These are phyloP conservation scores for Sarcophaga peregrina DNA, from an alignment of 1,140 invertebrate species.

Conservation along the genomic window DNA sequence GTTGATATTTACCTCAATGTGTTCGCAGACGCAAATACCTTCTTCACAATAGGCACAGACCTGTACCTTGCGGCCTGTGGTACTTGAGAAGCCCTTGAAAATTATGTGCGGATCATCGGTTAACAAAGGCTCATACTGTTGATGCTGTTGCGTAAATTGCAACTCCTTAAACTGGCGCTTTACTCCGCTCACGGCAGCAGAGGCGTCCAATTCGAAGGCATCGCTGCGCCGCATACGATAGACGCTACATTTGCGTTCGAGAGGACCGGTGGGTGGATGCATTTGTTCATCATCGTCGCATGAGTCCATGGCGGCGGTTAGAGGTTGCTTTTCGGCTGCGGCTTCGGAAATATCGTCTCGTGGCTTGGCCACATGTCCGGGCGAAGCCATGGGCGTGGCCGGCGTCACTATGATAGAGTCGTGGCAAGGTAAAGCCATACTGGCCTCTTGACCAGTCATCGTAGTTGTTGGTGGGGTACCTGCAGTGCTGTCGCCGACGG, in stretches of 20 bases:
- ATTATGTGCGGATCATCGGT: constrained; percentile 61
- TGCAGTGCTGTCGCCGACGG: constrained; percentile 51
- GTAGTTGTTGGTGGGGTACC: constrained; percentile 47
- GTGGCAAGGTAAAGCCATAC: constrained; percentile 53
- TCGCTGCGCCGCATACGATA: constrained; percentile 64
- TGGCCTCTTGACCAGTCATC: constrained; percentile 45
- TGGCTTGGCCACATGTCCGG: constrained; percentile 58
- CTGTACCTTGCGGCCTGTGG: constrained; percentile 56
- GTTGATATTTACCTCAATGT: constrained; percentile 61
- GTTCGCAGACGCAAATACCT: constrained; percentile 65
- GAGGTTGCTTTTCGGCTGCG: constrained; percentile 53
- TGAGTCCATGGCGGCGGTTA: constrained; percentile 46
- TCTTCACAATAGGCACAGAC: constrained; percentile 64
- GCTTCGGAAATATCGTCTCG: constrained; percentile 51
- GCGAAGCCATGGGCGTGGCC: constrained; percentile 65
- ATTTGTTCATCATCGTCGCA: constrained; percentile 51
- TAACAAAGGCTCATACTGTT: constrained; percentile 60
- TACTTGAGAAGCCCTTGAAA: constrained; percentile 55
- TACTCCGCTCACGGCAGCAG: constrained; percentile 31
- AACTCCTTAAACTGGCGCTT: constrained; percentile 60
- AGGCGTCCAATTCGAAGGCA: constrained; percentile 53
- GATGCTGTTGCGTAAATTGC: constrained; percentile 58
- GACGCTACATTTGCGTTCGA: constrained; percentile 65
- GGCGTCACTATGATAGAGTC: constrained; percentile 66
- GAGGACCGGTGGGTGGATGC: constrained; percentile 54